These are phyloP conservation scores for Piaya cayana DNA, from an alignment of 2,113 vertebrate genomes.

Conservation along the genomic window DNA sequence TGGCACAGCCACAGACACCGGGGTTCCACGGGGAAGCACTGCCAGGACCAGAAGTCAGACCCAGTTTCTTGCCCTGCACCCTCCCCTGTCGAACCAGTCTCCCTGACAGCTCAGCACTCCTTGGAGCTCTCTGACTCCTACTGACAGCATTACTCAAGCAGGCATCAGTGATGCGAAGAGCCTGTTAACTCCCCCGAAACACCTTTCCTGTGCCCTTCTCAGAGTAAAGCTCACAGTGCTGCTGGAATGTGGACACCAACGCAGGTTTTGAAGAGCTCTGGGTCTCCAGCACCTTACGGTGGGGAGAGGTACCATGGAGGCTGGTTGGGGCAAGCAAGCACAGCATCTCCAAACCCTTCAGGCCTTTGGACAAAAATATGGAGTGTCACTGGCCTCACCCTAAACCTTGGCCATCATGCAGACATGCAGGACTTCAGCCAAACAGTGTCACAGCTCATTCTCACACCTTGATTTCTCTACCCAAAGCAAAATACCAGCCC, in stretches of 20 bases:
- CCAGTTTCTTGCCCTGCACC: neutral
- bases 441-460: neutral
- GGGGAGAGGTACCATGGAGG: accelerated
- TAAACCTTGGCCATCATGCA: neutral
- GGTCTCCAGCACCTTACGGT: neutral
- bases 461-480: neutral
- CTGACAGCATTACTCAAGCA: neutral
- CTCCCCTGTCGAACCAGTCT: neutral
- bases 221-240: neutral
- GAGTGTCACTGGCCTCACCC: neutral
- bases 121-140: neutral
- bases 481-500: neutral
- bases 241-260: neutral
- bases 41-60: neutral
- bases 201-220: neutral
- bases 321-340: neutral
- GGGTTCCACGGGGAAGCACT: neutral
- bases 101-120: neutral
- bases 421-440: neutral
- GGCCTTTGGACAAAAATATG: neutral
- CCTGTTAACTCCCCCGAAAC: neutral
- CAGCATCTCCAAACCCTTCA: neutral
- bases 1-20: neutral
- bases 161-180: accelerated
- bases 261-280: neutral